Conservation (phyloP, 30 jellyfish, hydroid and myxozoan genomes). For the Aurelia coerulea region DNA sequence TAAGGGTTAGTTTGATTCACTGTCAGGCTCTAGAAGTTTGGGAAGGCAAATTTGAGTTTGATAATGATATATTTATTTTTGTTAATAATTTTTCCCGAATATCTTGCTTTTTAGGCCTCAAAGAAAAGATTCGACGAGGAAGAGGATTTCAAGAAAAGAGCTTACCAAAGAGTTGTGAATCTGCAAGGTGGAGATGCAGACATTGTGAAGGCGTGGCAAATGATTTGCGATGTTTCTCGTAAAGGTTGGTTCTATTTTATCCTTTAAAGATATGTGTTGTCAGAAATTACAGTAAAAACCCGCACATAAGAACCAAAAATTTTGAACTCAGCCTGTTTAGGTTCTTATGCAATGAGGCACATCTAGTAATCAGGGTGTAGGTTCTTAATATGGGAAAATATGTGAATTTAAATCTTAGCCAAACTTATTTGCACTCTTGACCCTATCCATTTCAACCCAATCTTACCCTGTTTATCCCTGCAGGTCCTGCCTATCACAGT, state of each 20-base stretch:
- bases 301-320: too few relatives aligned
- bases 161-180: constrained; percentile 91
- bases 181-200: constrained; percentile 91
- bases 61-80: neutral
- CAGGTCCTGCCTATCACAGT: too few relatives aligned
- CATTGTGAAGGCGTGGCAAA: constrained; percentile 90
- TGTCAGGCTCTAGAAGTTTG: neutral
- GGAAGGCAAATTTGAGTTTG: neutral
- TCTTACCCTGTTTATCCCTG: too few relatives aligned
- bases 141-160: constrained; percentile 91
- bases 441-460: too few relatives aligned
- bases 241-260: constrained; percentile 50
- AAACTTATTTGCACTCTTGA: too few relatives aligned
- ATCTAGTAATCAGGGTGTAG: too few relatives aligned
- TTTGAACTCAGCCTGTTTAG: too few relatives aligned
- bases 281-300: too few relatives aligned
- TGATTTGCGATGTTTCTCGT: constrained; percentile 96
- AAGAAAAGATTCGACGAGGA: constrained; percentile 96
- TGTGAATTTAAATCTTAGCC: too few relatives aligned
- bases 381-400: too few relatives aligned
- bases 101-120: constrained; percentile 71
- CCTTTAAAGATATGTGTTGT: neutral
- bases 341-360: too few relatives aligned
- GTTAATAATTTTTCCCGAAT: too few relatives aligned
- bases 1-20: constrained; percentile 9